These are phyloP conservation scores for Heteronetta atricapilla DNA, from an alignment of 2,113 vertebrate species.

Conservation along the genomic window DNA sequence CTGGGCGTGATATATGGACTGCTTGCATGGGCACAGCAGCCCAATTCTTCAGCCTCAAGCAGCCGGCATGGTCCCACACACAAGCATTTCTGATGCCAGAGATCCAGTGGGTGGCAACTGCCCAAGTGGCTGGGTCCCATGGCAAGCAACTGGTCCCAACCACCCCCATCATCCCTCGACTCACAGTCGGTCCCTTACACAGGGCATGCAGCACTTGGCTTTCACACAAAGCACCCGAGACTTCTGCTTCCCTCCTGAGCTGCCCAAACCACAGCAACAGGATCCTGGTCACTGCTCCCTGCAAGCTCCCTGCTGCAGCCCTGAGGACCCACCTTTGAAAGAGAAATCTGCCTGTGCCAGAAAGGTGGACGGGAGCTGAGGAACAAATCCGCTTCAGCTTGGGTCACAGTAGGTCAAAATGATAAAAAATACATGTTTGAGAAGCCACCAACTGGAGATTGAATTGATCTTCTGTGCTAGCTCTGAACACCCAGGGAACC, in stretches of 20 bases:
- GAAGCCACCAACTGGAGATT: not conserved
- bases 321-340: not conserved
- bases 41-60: not conserved
- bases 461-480: not conserved
- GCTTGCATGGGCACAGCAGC: not conserved
- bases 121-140: accelerated
- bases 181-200: accelerated
- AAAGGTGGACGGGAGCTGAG: not conserved
- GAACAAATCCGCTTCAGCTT: not conserved
- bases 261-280: accelerated
- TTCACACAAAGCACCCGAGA: too few relatives aligned
- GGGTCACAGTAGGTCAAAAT: not conserved
- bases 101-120: not conserved
- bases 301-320: not conserved
- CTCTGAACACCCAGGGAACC: not conserved
- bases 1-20: not conserved
- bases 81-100: accelerated
- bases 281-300: accelerated
- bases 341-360: not conserved
- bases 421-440: not conserved
- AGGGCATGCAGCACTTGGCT: accelerated
- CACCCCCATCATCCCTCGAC: not conserved
- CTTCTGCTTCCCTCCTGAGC: accelerated
- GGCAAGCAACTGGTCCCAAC: not conserved
- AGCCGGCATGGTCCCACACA: too few relatives aligned